Base-by-base conservation (phyloP, 2,888 invertebrate genomes). In the Petrolisthes manimaculis region DNA sequence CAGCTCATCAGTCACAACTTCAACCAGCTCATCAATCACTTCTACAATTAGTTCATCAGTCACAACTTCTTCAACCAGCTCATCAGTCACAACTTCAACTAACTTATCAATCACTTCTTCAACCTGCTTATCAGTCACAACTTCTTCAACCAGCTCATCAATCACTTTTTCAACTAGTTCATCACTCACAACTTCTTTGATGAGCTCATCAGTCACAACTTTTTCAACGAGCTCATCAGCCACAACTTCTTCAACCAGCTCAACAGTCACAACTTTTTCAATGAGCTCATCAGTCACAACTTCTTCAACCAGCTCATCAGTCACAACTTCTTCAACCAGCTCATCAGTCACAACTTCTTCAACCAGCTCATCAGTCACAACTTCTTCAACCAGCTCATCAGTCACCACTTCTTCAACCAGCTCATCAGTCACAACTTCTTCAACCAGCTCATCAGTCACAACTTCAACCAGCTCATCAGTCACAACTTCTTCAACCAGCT, bases 321-420 rank as follows among this genome's bases (percentile, higher is more conserved):
- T 51, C 37, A 18, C 55, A 12, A 83, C 83, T n/a, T n/a, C 85
- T n/a, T 56, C 85, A n/a, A 79, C 5, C 5, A 18, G 18, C 79
- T 79, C 67, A n/a, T 51, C 56, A 54, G 51, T 51, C 14, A n/a
- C 53, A n/a, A 9, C 51, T 24, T 9, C 51, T 24, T 9, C 21
- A 24, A n/a, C n/a, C n/a, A 75, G 37, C 37, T 37, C 37, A 37
- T 37, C 37, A 37, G 37, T 37, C 37, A 37, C 37, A 37, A 37
- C 37, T 37, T 37, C 37, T 37, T 37, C 37, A 37, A 37, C 37
- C 37, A 37, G 37, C 21, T 75, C 75, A 37, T 24, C 12, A 37
- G 75, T 51, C 75, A 75, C 12, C 3, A 75, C 5, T 37, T 37
- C 37, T 37, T 37, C 37, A 37, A 37, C 37, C 2, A 37, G 37